phyloP scores from a whole-genome alignment of 2,113 vertebrate species.

The Phylloscopus trochiloides region DNA sequence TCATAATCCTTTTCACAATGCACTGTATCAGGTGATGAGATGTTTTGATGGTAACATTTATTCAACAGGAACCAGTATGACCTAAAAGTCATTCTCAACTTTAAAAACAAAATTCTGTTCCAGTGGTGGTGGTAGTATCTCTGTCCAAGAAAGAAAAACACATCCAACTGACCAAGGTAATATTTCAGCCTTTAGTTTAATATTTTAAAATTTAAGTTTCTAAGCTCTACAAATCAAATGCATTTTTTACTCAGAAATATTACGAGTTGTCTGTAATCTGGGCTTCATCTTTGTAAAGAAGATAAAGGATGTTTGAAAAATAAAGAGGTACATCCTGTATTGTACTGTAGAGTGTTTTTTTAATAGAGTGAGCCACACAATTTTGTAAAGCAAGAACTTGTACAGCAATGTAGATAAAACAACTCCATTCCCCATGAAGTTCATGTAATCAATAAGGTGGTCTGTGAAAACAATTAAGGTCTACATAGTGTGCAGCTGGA shows the following conservation, averaged over 20 bases:
- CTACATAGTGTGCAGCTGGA: not conserved
- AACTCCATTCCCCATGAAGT: not conserved
- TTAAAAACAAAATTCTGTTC: not conserved
- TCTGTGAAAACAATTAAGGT: not conserved
- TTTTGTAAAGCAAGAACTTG: not conserved
- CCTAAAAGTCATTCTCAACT: not conserved
- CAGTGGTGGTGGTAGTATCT: not conserved
- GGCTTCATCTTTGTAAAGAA: not conserved
- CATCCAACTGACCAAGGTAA: not conserved
- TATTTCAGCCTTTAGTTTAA: not conserved
- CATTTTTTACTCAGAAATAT: not conserved
- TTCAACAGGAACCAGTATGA: not conserved
- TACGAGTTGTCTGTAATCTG: not conserved
- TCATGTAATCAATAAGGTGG: not conserved
- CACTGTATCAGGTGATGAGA: not conserved
- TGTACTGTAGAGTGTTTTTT: not conserved
- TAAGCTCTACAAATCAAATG: not conserved
- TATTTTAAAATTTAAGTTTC: not conserved
- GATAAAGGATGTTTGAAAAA: not conserved
- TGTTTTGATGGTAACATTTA: not conserved
- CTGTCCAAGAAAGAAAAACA: not conserved
- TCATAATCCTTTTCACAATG: constrained; percentile 2
- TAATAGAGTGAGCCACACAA: not conserved
- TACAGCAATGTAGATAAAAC: not conserved
- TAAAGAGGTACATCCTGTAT: not conserved